phyloP scores from a whole-genome alignment of 2,113 vertebrate genomes.

The Sceloporus tristichus region DNA sequence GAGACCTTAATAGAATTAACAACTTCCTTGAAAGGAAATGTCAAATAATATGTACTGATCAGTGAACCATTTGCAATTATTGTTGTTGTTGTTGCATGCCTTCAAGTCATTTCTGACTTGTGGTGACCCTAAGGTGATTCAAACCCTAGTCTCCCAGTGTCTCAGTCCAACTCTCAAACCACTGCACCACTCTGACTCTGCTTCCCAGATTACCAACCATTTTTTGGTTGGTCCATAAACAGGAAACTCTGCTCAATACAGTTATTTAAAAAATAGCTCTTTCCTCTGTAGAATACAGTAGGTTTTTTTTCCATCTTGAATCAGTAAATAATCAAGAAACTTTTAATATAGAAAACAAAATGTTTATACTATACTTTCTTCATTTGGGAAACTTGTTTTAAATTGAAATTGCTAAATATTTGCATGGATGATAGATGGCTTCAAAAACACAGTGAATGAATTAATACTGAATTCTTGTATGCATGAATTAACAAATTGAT shows the following conservation, averaged over 20 bases:
- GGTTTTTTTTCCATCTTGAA: background rate
- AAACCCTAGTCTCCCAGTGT: no score
- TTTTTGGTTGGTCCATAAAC: background rate
- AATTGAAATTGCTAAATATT: slow-evolving; percentile 43
- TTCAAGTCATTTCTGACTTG: no score
- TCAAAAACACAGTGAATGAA: slow-evolving; percentile 68
- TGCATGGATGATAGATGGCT: slow-evolving; percentile 40
- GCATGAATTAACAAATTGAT: slow-evolving; percentile 72
- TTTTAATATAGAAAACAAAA: slow-evolving; percentile 14
- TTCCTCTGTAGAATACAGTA: background rate
- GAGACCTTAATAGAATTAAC: background rate
- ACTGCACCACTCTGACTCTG: no score
- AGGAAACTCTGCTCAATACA: background rate
- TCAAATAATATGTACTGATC: background rate
- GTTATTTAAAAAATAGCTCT: background rate
- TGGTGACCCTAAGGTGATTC: no score
- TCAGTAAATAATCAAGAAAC: background rate
- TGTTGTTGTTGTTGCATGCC: no score
- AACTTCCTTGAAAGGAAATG: background rate
- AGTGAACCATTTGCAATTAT: no score
- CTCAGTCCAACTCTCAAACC: no score
- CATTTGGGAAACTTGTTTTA: slow-evolving; percentile 34
- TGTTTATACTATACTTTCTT: slow-evolving; percentile 29
- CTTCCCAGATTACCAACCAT: background rate
- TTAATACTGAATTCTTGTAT: slow-evolving; percentile 66